phyloP scores from a whole-genome alignment of 2,888 invertebrate genomes.

The Chesias legatella region DNA sequence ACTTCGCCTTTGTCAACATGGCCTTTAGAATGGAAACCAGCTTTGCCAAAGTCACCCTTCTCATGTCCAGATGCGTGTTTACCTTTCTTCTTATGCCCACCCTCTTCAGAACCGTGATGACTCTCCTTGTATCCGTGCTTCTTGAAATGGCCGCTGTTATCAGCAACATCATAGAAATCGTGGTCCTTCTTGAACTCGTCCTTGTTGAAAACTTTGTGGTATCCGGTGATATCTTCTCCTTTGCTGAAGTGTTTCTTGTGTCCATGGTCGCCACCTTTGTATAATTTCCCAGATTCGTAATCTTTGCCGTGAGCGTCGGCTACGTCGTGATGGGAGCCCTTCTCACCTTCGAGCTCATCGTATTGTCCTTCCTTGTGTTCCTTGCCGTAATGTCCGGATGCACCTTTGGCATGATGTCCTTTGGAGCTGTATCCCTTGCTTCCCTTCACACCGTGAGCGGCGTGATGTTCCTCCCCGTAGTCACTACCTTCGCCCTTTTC shows the following conservation, averaged over 20 bases:
- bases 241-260: constrained; percentile 83
- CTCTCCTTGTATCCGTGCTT: constrained; percentile 81
- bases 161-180: constrained; percentile 86
- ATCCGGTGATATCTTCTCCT: constrained; percentile 85
- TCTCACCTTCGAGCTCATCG: constrained; percentile 74
- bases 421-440: constrained; percentile 77
- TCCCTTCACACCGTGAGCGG: constrained; percentile 78
- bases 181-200: constrained; percentile 89
- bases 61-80: constrained; percentile 75
- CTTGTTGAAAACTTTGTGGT: constrained; percentile 87
- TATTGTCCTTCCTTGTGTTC: constrained; percentile 76
- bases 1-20: constrained; percentile 72
- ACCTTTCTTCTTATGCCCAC: constrained; percentile 79
- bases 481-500: constrained; percentile 71
- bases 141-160: constrained; percentile 83
- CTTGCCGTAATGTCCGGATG: constrained; percentile 77
- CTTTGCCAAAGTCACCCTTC: constrained; percentile 74
- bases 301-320: constrained; percentile 79
- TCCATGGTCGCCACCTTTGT: constrained; percentile 80
- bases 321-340: constrained; percentile 76
- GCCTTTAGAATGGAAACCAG: constrained; percentile 81
- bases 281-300: constrained; percentile 71
- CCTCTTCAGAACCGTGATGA: constrained; percentile 77
- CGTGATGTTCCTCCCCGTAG: constrained; percentile 68
- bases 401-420: constrained; percentile 78